These are phyloP conservation scores for Apodemia hepburni DNA, from an alignment of 2,888 invertebrate genomes.

Conservation along the genomic window DNA sequence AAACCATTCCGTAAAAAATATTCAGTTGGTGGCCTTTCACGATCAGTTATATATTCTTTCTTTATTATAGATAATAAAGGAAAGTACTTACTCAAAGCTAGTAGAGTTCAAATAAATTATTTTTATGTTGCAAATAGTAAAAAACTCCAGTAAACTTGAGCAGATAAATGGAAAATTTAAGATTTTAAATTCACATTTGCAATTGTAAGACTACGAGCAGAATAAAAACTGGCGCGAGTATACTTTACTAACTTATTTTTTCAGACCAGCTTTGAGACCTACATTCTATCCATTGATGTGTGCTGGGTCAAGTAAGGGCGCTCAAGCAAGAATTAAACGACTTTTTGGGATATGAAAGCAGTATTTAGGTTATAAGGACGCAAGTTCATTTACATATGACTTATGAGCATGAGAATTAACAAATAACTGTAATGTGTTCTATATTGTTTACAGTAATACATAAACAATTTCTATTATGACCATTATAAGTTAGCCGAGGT, in stretches of 20 bases:
- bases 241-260: neutral
- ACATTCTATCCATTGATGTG: neutral
- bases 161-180: neutral
- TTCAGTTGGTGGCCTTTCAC: no score
- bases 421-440: no score
- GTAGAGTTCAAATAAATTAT: neutral
- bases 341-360: neutral
- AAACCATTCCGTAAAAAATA: no score
- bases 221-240: neutral
- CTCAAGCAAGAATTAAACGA: neutral
- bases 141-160: neutral
- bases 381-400: neutral
- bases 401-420: neutral
- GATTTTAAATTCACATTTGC: neutral
- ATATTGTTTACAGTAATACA: no score
- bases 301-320: neutral
- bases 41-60: no score
- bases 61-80: no score
- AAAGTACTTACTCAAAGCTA: no score
- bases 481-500: no score
- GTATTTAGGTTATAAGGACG: slow-evolving; percentile 1
- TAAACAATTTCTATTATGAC: no score
- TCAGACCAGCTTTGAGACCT: neutral
- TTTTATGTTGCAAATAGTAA: neutral
- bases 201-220: neutral